Evolutionary conservation across 2,113 vertebrate genomes (phyloP).

Genomic region (Eleginops maclovinus): DNA sequence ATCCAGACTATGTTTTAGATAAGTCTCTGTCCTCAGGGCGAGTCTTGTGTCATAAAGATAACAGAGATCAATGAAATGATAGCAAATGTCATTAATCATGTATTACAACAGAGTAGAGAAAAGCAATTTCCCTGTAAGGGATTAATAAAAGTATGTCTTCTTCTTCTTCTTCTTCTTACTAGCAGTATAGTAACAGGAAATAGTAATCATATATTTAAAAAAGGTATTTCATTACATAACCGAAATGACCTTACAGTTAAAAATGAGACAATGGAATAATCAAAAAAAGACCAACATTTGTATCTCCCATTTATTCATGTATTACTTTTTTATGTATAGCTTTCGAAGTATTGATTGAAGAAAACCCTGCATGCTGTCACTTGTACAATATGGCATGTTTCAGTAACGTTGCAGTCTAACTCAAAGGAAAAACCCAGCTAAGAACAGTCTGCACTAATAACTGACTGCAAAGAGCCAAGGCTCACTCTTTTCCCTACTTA

Average conservation of each 20-base stretch:
- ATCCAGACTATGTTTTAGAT: constrained; percentile 43
- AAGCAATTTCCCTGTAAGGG: too few relatives aligned
- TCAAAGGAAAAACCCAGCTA: neutral
- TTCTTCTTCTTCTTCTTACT: too few relatives aligned
- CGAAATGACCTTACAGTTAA: neutral
- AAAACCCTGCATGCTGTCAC: neutral
- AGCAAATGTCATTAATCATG: constrained; percentile 11
- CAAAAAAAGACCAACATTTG: neutral
- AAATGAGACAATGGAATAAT: neutral
- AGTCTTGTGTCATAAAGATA: constrained; percentile 34
- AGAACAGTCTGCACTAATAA: constrained; percentile 45
- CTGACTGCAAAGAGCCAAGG: constrained; percentile 27
- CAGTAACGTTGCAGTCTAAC: neutral
- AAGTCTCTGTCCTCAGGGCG: constrained; percentile 23
- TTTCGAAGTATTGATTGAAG: neutral
- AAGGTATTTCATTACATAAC: too few relatives aligned
- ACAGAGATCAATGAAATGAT: constrained; percentile 48
- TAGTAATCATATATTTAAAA: too few relatives aligned
- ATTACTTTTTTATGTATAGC: neutral
- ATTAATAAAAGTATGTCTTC: too few relatives aligned
- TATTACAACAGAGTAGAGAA: too few relatives aligned
- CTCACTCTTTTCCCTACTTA: constrained; percentile 34
- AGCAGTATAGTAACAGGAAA: too few relatives aligned
- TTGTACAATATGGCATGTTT: neutral
- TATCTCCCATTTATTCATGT: neutral